A percentile compares a stretch with the other conserved stretches of the same genome.
phyloP scores from a whole-genome alignment of 2,797 vertebrate genomes.

The Thalassophryne amazonica region DNA sequence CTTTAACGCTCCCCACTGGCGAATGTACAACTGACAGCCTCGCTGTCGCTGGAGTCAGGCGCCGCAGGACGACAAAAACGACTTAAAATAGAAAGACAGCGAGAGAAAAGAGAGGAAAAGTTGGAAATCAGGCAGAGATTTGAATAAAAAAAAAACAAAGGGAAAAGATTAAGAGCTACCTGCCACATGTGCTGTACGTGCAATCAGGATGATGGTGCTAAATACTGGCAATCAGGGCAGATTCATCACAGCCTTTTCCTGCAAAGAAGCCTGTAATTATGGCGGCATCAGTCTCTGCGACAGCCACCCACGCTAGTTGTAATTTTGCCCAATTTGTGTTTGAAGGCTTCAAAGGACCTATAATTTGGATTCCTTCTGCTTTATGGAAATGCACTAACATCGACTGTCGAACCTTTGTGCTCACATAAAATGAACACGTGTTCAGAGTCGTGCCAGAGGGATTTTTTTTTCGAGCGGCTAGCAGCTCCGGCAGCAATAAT shows the following conservation, averaged over 20 bases:
- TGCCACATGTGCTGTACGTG: constrained; percentile 50
- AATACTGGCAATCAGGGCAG: constrained; percentile 78
- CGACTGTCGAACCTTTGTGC: constrained; percentile 55
- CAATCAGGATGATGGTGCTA: constrained; percentile 68
- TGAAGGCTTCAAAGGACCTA: constrained; percentile 69
- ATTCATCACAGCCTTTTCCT: constrained; percentile 71
- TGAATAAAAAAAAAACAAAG: constrained; percentile 8
- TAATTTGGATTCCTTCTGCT: constrained; percentile 79
- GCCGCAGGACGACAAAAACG: background rate
- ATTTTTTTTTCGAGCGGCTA: too few species aligned
- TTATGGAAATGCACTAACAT: constrained; percentile 72
- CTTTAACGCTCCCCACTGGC: constrained; percentile 18
- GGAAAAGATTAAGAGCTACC: constrained; percentile 48
- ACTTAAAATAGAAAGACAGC: background rate
- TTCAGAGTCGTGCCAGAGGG: background rate
- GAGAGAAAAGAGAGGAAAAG: constrained; percentile 9
- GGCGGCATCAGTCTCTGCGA: constrained; percentile 67
- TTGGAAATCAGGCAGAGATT: constrained; percentile 1
- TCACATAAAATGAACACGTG: constrained; percentile 18
- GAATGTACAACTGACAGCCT: constrained; percentile 28
- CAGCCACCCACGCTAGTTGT: constrained; percentile 72
- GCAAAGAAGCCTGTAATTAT: constrained; percentile 78
- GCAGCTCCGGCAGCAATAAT: too few species aligned
- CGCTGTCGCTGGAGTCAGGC: background rate
- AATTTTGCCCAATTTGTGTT: constrained; percentile 80